Evolutionary conservation across 2,888 invertebrate genomes (phyloP).

Genomic region (Cepaea hortensis): DNA sequence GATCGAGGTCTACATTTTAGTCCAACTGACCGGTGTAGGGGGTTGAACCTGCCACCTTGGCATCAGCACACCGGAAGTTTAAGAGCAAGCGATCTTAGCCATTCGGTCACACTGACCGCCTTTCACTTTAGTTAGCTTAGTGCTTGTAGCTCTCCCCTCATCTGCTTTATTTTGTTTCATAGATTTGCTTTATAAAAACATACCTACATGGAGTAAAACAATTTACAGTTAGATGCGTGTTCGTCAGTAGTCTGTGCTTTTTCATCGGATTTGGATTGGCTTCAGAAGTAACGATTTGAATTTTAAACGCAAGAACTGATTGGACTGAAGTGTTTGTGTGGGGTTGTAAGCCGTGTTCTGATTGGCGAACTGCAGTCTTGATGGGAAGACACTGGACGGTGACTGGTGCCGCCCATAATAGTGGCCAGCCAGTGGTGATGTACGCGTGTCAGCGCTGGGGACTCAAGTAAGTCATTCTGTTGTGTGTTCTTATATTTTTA

Average conservation of each 20-base stretch:
- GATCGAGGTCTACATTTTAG: too few species aligned
- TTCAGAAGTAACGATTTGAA: not conserved
- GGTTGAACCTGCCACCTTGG: too few species aligned
- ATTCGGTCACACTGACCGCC: too few species aligned
- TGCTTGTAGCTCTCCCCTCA: too few species aligned
- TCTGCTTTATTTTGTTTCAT: too few species aligned
- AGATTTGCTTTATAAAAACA: too few species aligned
- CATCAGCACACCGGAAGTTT: too few species aligned
- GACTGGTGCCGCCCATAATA: slow-evolving; percentile 47
- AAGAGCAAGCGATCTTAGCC: too few species aligned
- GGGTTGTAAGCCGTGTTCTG: slow-evolving; percentile 4
- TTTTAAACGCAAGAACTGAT: not conserved
- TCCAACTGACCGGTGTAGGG: too few species aligned
- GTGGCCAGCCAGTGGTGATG: slow-evolving; percentile 59
- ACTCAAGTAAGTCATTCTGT: slow-evolving; percentile 61
- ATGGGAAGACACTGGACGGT: slow-evolving; percentile 49
- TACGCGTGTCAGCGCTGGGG: slow-evolving; percentile 68
- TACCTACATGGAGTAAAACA: too few species aligned
- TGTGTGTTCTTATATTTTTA: not conserved
- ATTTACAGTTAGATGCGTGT: too few species aligned
- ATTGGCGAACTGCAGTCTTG: slow-evolving; percentile 31
- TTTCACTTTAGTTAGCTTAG: too few species aligned
- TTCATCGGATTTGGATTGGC: not conserved
- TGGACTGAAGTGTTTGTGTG: not conserved
- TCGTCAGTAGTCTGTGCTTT: not conserved